These are phyloP conservation scores for Ptychoptera albimana DNA, from an alignment of 2,888 invertebrate genomes.

Conservation along the genomic window DNA sequence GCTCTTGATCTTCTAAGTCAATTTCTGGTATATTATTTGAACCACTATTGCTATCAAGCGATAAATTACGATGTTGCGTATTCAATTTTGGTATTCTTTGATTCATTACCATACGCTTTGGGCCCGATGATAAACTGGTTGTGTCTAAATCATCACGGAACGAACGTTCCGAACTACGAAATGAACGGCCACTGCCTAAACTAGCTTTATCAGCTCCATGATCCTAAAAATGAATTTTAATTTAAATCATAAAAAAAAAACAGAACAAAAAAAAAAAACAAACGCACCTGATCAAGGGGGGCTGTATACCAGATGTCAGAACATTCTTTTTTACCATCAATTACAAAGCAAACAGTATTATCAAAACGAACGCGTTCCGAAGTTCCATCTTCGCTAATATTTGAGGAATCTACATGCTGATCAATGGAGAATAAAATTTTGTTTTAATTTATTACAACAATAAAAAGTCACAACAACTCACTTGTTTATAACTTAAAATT, in stretches of 20 bases:
- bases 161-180: slow-evolving; percentile 17
- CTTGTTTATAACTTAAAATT: slow-evolving; percentile 47
- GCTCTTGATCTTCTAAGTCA: slow-evolving; percentile 15
- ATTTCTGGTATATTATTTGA: slow-evolving; percentile 17
- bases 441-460: too few relatives aligned
- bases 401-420: slow-evolving; percentile 29
- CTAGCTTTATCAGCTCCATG: slow-evolving; percentile 16
- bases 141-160: slow-evolving; percentile 16
- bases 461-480: slow-evolving; percentile 6
- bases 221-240: background rate
- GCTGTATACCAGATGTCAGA: slow-evolving; percentile 16
- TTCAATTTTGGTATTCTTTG: slow-evolving; percentile 15
- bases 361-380: slow-evolving; percentile 50
- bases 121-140: slow-evolving; percentile 12
- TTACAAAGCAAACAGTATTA: slow-evolving; percentile 36
- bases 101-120: slow-evolving; percentile 14
- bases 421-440: slow-evolving; percentile 15
- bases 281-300: slow-evolving; percentile 15
- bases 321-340: slow-evolving; percentile 15
- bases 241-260: background rate
- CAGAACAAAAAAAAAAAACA: background rate
- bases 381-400: slow-evolving; percentile 31
- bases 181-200: slow-evolving; percentile 17
- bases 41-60: slow-evolving; percentile 15
- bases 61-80: slow-evolving; percentile 15